Evolutionary conservation across 1,140 invertebrate genomes (phyloP).

Genomic region (Leptinotarsa texana): DNA sequence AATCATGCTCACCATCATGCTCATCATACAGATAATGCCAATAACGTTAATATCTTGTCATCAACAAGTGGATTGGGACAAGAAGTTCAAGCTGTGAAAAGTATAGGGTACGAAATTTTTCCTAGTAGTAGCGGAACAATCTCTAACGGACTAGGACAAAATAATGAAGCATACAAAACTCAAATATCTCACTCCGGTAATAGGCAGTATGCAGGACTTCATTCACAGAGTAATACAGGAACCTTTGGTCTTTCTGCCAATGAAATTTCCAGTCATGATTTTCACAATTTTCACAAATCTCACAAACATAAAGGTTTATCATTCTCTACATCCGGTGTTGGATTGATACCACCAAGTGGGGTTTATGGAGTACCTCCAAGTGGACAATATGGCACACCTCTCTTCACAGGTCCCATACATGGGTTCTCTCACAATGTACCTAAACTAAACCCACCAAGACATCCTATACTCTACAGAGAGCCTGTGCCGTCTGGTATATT

Average conservation of each 20-base stretch:
- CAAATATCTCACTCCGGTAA: slow-evolving; percentile 52
- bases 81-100: slow-evolving; percentile 56
- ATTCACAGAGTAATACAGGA: slow-evolving; percentile 40
- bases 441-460: slow-evolving; percentile 57
- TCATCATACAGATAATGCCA: slow-evolving; percentile 25
- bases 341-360: slow-evolving; percentile 60
- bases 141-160: slow-evolving; percentile 17
- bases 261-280: slow-evolving; percentile 3
- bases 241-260: slow-evolving; percentile 10
- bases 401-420: slow-evolving; percentile 48
- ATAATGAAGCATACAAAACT: slow-evolving; percentile 8
- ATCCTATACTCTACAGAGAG: slow-evolving; percentile 70
- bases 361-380: slow-evolving; percentile 61
- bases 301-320: slow-evolving; percentile 33
- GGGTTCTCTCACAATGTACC: slow-evolving; percentile 28
- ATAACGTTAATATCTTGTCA: slow-evolving; percentile 26
- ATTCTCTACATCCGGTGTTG: slow-evolving; percentile 54
- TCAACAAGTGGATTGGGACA: slow-evolving; percentile 44
- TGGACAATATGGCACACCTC: slow-evolving; percentile 61
- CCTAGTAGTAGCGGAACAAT: slow-evolving; percentile 45
- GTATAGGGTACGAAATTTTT: slow-evolving; percentile 57
- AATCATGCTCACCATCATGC: slow-evolving; percentile 5
- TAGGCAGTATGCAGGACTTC: slow-evolving; percentile 59
- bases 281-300: slow-evolving; percentile 15
- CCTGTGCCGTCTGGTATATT: slow-evolving; percentile 69